phyloP scores from a whole-genome alignment of 2,113 vertebrate genomes.

The Chauna torquata region DNA sequence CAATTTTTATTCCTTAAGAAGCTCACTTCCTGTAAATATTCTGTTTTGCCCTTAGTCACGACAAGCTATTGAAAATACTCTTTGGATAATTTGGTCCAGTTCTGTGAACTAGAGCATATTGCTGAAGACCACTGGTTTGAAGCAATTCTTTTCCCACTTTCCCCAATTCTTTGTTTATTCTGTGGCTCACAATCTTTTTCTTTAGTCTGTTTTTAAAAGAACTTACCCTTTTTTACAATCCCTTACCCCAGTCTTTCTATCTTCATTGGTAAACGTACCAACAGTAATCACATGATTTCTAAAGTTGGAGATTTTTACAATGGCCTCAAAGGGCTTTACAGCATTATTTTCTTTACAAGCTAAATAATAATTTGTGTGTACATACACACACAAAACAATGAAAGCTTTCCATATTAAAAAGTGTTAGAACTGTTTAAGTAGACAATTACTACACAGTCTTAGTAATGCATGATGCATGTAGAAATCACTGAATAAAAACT shows the following conservation, averaged over 20 bases:
- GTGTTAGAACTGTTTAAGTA: neutral
- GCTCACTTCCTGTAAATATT: neutral
- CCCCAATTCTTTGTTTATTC: neutral
- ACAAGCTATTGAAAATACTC: neutral
- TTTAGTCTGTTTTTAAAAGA: neutral
- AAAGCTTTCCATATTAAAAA: neutral
- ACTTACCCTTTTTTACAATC: neutral
- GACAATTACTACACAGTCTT: neutral
- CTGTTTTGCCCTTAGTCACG: neutral
- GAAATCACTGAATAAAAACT: neutral
- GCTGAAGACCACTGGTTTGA: neutral
- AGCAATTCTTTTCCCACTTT: neutral
- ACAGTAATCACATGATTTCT: neutral
- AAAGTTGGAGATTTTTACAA: rapidly evolving
- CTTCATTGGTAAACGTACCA: neutral
- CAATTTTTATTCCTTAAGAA: neutral
- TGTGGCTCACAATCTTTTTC: neutral
- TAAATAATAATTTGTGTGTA: neutral
- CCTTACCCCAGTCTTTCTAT: neutral
- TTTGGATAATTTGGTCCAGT: neutral
- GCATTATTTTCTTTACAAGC: neutral
- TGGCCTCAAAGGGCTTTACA: neutral
- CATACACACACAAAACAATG: neutral
- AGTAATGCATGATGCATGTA: neutral
- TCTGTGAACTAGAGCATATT: neutral